Evolutionary conservation across 2,113 vertebrate species (phyloP).

Genomic region (Heterocephalus glaber): DNA sequence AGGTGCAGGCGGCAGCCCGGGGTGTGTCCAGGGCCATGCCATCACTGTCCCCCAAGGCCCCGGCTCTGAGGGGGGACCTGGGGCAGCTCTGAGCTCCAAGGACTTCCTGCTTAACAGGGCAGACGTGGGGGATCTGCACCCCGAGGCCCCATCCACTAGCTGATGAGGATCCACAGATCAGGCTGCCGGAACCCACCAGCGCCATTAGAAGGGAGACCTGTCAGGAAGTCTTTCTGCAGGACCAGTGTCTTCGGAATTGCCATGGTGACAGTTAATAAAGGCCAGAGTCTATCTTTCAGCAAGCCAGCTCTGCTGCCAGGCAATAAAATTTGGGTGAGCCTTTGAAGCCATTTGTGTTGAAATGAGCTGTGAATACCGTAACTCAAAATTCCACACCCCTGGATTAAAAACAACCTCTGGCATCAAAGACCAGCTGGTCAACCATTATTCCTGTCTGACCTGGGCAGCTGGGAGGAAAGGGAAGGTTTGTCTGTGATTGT

Average conservation of each 20-base stretch:
- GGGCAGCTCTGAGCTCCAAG: constrained; percentile 55
- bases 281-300: constrained; percentile 69
- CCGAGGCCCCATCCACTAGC: constrained; percentile 81
- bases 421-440: constrained; percentile 1
- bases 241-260: constrained; percentile 81
- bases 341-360: constrained; percentile 80
- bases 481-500: background rate
- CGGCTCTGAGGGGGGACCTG: constrained; percentile 56
- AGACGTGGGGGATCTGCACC: constrained; percentile 70
- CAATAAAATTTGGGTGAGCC: constrained; percentile 69
- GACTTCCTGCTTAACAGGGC: constrained; percentile 74
- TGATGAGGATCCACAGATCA: constrained; percentile 87
- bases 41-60: background rate
- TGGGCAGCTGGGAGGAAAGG: background rate
- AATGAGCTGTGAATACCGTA: constrained; percentile 60
- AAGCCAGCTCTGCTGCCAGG: constrained; percentile 59
- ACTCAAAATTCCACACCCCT: constrained; percentile 38
- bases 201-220: constrained; percentile 82
- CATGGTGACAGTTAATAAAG: constrained; percentile 85
- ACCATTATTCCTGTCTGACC: background rate
- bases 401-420: constrained; percentile 21
- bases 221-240: constrained; percentile 79
- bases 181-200: constrained; percentile 74
- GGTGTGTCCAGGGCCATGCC: background rate
- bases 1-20: background rate